Evolutionary conservation across 2,888 invertebrate species (phyloP).

Genomic region (Nemoura dubitans): DNA sequence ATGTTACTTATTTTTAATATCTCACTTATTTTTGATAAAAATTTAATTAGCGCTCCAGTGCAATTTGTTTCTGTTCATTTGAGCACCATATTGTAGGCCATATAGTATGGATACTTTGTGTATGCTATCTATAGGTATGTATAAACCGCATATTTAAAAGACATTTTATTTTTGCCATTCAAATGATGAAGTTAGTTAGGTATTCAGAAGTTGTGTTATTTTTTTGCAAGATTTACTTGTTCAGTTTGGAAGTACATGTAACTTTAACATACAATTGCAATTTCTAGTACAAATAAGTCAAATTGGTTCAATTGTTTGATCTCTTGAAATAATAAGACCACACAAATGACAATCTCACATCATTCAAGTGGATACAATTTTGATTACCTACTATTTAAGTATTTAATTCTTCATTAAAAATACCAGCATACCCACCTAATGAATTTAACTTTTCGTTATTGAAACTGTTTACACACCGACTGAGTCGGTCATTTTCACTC

Average conservation of each 20-base stretch:
- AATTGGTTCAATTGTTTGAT: background rate
- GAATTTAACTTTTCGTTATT: background rate
- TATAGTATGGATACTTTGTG: background rate
- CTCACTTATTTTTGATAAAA: slow-evolving; percentile 7
- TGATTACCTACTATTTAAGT: background rate
- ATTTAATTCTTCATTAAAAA: background rate
- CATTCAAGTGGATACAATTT: background rate
- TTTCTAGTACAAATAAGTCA: background rate
- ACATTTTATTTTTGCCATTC: too few species aligned
- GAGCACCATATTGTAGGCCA: background rate
- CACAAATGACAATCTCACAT: background rate
- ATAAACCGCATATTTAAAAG: background rate
- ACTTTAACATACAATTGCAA: background rate
- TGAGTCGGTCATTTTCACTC: background rate
- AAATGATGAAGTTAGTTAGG: background rate
- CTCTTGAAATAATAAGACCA: background rate
- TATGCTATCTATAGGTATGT: background rate
- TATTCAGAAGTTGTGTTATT: background rate
- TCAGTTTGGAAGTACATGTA: background rate
- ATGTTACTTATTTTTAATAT: background rate
- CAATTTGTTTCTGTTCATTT: background rate
- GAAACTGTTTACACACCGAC: background rate
- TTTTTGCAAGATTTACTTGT: background rate
- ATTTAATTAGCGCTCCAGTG: background rate
- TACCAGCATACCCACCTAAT: background rate